A percentile compares a stretch with the other conserved stretches of the same genome.
These are phyloP conservation scores for Notechis scutatus DNA, from an alignment of 2,113 vertebrate species.

Conservation along the genomic window DNA sequence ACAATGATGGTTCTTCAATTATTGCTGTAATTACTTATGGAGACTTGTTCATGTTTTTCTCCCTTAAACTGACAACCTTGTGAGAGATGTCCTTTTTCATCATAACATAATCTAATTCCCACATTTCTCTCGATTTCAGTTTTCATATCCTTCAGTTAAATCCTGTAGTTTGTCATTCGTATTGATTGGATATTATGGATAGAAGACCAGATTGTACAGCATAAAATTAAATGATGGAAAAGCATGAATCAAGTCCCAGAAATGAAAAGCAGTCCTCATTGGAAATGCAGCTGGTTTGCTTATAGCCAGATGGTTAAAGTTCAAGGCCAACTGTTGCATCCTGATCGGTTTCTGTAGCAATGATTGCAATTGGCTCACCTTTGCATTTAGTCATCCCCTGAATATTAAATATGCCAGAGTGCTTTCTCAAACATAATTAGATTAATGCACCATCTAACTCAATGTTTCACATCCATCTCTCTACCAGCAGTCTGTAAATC, in stretches of 20 bases:
- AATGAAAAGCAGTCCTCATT: constrained; percentile 55
- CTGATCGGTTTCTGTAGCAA: constrained; percentile 52
- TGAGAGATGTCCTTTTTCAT: not conserved
- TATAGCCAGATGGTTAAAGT: constrained; percentile 57
- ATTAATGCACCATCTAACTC: constrained; percentile 13
- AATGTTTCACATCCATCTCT: constrained; percentile 17
- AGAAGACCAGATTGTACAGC: constrained; percentile 33
- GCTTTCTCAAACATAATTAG: constrained; percentile 38
- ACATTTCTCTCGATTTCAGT: not conserved
- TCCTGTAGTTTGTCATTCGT: not conserved
- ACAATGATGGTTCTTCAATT: not conserved
- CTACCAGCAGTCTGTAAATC: constrained; percentile 11
- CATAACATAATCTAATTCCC: not conserved
- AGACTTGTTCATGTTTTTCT: not conserved
- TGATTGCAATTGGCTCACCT: constrained; percentile 37
- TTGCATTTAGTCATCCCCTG: not conserved
- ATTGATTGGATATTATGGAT: not conserved
- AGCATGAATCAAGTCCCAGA: constrained; percentile 45
- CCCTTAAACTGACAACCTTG: not conserved
- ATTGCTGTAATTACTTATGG: not conserved
- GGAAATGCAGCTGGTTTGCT: constrained; percentile 58
- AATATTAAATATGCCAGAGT: constrained; percentile 32
- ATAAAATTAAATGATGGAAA: constrained; percentile 43
- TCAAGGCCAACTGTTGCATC: constrained; percentile 54
- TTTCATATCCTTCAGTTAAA: not conserved